Conservation (phyloP, 2,113 vertebrate species). For the Narcine bancroftii region DNA sequence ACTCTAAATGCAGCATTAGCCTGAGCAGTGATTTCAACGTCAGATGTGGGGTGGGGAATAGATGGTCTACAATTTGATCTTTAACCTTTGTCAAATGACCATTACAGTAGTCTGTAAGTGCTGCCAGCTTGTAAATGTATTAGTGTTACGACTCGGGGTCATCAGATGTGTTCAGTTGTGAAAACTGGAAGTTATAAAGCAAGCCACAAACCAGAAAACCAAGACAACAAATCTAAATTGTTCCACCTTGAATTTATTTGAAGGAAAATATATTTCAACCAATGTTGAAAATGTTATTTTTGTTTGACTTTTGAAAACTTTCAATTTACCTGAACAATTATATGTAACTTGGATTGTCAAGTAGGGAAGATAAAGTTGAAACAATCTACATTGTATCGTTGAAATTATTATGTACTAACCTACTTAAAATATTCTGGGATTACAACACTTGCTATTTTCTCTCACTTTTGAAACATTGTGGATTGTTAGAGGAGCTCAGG, state of each 20-base stretch:
- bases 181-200: background rate
- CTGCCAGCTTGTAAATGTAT: background rate
- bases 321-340: too few species aligned
- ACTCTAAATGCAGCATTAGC: background rate
- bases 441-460: background rate
- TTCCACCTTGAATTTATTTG: background rate
- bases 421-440: background rate
- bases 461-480: background rate
- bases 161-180: background rate
- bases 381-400: background rate
- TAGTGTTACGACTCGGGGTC: background rate
- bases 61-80: background rate
- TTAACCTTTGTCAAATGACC: constrained; percentile 13
- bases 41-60: background rate
- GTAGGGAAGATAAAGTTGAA: background rate
- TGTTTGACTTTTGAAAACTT: background rate
- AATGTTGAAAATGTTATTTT: background rate
- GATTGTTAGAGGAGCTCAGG: too few species aligned
- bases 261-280: background rate
- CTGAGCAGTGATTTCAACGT: background rate
- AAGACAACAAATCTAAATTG: background rate
- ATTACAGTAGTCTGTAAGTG: background rate
- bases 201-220: background rate
- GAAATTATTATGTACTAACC: background rate
- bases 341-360: background rate